Evolutionary conservation across 2,888 invertebrate species (phyloP).

Genomic region (Hypolimnas misippus): DNA sequence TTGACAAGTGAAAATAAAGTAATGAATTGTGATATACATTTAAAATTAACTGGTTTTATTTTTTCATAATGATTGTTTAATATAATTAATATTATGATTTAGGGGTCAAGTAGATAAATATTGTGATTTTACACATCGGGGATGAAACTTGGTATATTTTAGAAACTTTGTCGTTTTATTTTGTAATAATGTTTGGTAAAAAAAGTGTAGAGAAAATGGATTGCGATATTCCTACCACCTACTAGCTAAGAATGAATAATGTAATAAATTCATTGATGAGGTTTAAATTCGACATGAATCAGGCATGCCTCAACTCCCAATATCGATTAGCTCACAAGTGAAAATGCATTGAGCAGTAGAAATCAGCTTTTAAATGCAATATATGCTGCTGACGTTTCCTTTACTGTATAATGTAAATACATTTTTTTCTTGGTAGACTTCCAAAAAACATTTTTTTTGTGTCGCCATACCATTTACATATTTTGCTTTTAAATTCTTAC

Average conservation of each 20-base stretch:
- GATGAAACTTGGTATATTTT: no score
- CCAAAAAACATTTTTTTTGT: conserved; percentile 27
- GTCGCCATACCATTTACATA: neutral
- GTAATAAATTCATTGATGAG: conserved; percentile 15
- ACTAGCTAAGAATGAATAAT: neutral
- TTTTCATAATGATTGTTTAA: neutral
- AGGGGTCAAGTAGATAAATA: no score
- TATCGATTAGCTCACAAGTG: conserved; percentile 62
- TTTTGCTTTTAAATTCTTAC: neutral
- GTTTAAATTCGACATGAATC: conserved; percentile 26
- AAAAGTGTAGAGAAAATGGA: neutral
- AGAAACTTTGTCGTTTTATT: no score
- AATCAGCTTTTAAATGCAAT: conserved; percentile 73
- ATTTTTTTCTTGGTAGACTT: conserved; percentile 36
- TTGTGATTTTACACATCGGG: no score
- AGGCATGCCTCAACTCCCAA: conserved; percentile 38
- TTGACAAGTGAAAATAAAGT: neutral
- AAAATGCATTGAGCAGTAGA: conserved; percentile 80
- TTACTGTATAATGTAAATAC: conserved; percentile 39
- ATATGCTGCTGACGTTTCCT: conserved; percentile 58
- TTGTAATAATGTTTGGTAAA: no score
- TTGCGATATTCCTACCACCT: neutral
- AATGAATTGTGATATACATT: neutral
- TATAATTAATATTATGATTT: no score
- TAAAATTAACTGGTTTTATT: neutral